These are phyloP conservation scores for Cyclura pinguis DNA, from an alignment of 2,797 vertebrate species.

Conservation along the genomic window DNA sequence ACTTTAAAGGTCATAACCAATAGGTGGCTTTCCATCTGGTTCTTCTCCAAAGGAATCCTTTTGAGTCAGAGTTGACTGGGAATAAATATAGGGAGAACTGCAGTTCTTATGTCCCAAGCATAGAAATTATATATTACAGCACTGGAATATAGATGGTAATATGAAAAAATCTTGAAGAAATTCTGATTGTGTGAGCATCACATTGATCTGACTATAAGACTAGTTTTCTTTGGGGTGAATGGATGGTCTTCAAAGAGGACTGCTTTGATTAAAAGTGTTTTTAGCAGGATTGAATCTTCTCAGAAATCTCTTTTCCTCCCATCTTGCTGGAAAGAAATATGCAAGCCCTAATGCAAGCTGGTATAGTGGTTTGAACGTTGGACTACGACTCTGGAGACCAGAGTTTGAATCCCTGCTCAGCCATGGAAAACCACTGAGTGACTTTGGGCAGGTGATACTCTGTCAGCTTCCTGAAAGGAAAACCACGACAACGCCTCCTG, in stretches of 20 bases:
- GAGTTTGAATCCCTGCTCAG: too few species aligned
- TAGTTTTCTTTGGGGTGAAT: conserved; percentile 10
- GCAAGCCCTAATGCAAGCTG: not conserved
- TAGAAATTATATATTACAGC: not conserved
- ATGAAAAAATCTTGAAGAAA: not conserved
- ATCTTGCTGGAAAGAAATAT: not conserved
- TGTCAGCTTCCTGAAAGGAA: too few species aligned
- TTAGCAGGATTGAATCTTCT: not conserved
- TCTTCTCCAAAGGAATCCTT: not conserved
- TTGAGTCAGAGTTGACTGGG: not conserved
- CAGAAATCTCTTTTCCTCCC: conserved; percentile 21
- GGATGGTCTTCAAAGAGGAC: conserved; percentile 13
- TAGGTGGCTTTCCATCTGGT: too few species aligned
- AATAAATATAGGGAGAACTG: not conserved
- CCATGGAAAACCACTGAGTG: too few species aligned
- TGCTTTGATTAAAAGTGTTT: conserved; percentile 43
- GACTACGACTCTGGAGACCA: too few species aligned
- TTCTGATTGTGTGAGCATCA: not conserved
- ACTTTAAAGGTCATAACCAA: too few species aligned
- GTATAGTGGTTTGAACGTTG: too few species aligned
- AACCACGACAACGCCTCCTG: too few species aligned
- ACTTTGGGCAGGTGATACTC: too few species aligned
- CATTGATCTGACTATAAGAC: not conserved
- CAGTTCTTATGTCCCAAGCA: not conserved
- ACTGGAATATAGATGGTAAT: not conserved